Conservation (phyloP, 2,888 invertebrate genomes). For the Syrphus vitripennis region DNA sequence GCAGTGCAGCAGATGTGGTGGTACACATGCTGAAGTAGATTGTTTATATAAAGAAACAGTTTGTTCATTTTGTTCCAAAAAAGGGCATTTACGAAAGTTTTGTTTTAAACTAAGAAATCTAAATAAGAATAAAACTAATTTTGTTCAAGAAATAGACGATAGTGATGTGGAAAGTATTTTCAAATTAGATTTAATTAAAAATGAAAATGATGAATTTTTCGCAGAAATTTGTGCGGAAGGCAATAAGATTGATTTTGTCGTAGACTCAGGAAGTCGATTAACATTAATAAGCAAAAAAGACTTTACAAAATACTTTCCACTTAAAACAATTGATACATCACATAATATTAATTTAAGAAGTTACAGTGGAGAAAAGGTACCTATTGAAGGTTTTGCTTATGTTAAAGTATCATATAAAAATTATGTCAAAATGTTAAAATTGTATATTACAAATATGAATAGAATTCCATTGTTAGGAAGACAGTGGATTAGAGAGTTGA, state of each 20-base stretch:
- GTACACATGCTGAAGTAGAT: neutral
- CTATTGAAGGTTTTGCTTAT: neutral
- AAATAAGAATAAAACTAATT: neutral
- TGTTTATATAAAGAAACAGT: neutral
- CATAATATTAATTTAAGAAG: slow-evolving; percentile 1
- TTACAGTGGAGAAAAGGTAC: neutral
- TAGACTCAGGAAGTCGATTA: slow-evolving; percentile 5
- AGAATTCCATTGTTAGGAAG: slow-evolving; percentile 72
- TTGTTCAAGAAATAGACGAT: neutral
- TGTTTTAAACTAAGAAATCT: slow-evolving; percentile 1
- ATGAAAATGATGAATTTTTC: no score
- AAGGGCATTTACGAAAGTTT: slow-evolving; percentile 71
- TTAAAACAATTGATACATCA: neutral
- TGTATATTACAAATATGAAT: slow-evolving; percentile 69
- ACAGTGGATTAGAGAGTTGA: slow-evolving; percentile 72
- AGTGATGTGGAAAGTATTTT: neutral
- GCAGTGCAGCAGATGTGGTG: neutral
- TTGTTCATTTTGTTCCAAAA: neutral
- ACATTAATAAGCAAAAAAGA: neutral
- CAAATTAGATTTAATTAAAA: neutral
- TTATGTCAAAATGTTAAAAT: slow-evolving; percentile 40
- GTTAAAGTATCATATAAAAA: neutral
- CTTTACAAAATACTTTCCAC: neutral
- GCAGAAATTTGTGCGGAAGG: no score
- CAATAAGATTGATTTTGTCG: no score